Conservation (phyloP, 2,113 vertebrate genomes). For the Ictidomys tridecemlineatus region DNA sequence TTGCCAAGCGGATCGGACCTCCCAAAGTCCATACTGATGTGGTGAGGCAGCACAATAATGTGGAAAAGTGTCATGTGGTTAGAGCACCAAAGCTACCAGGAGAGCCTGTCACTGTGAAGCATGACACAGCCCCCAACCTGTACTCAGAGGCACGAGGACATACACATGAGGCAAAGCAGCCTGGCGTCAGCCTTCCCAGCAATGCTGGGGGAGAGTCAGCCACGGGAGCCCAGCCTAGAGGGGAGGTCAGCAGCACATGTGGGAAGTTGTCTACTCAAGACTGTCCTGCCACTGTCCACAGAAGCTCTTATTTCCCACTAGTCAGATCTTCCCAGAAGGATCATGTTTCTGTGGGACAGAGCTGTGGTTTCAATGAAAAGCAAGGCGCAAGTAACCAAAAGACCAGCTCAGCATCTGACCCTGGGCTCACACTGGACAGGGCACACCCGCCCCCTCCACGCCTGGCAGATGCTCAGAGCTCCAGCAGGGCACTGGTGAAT, state of each 20-base stretch:
- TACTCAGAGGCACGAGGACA: neutral
- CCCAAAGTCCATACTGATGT: constrained; percentile 2
- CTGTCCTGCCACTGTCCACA: constrained; percentile 49
- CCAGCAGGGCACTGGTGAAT: neutral
- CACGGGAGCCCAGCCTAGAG: constrained; percentile 33
- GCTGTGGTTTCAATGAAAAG: constrained; percentile 62
- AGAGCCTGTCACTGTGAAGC: constrained; percentile 30
- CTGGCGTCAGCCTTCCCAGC: constrained; percentile 48
- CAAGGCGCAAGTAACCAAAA: constrained; percentile 69
- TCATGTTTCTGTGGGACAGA: constrained; percentile 48
- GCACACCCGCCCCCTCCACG: neutral
- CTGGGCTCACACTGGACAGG: neutral
- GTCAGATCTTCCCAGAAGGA: constrained; percentile 69
- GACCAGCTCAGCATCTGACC: constrained; percentile 13
- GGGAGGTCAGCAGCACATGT: constrained; percentile 30
- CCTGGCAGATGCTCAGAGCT: constrained; percentile 33
- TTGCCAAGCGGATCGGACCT: constrained; percentile 88
- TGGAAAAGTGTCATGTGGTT: neutral
- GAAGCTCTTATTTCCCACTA: constrained; percentile 55
- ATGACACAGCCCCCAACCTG: neutral
- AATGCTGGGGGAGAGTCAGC: constrained; percentile 26
- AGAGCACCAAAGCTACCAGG: neutral
- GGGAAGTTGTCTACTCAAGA: constrained; percentile 68
- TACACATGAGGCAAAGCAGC: constrained; percentile 27
- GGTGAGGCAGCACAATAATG: neutral